Percentiles rank a stretch among this genome's conserved stretches.
Conservation (phyloP, 1,140 invertebrate species). For the Atta texana region DNA sequence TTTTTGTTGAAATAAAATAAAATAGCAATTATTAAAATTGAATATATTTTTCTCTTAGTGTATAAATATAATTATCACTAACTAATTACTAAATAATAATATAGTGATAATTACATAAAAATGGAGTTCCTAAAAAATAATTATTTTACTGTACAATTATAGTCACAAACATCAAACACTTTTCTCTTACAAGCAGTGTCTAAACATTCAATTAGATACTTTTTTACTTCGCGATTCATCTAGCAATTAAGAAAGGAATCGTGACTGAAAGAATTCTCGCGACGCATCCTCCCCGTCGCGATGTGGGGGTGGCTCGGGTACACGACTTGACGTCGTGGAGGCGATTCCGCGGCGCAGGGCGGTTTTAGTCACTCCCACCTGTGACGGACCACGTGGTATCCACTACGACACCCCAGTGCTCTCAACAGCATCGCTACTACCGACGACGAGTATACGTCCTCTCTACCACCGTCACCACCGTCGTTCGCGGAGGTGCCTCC, state of each 20-base stretch:
- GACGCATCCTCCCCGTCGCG: slow-evolving; percentile 13
- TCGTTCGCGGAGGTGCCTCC: slow-evolving; percentile 55
- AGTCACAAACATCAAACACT: too few relatives aligned
- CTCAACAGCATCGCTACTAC: slow-evolving; percentile 71
- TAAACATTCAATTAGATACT: too few relatives aligned
- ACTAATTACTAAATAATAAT: too few relatives aligned
- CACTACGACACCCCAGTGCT: slow-evolving; percentile 70
- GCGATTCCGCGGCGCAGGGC: slow-evolving; percentile 77
- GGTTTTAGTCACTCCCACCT: slow-evolving; percentile 85
- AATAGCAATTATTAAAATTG: too few relatives aligned
- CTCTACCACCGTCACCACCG: slow-evolving; percentile 65
- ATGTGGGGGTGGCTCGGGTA: slow-evolving; percentile 62
- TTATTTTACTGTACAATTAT: too few relatives aligned
- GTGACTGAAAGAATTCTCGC: background rate
- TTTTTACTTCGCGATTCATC: background rate
- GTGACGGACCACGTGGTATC: slow-evolving; percentile 82
- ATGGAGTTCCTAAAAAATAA: too few relatives aligned
- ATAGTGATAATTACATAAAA: too few relatives aligned
- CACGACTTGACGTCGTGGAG: slow-evolving; percentile 57
- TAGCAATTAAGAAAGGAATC: background rate
- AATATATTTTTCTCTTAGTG: too few relatives aligned
- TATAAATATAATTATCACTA: too few relatives aligned
- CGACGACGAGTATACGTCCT: slow-evolving; percentile 70
- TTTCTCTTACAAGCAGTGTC: too few relatives aligned
- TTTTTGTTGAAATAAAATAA: too few relatives aligned